Evolutionary conservation across 2,797 vertebrate genomes (phyloP), one percentile per base, ranked within the genome.

Genomic region (Adelosebastes latens): DNA sequence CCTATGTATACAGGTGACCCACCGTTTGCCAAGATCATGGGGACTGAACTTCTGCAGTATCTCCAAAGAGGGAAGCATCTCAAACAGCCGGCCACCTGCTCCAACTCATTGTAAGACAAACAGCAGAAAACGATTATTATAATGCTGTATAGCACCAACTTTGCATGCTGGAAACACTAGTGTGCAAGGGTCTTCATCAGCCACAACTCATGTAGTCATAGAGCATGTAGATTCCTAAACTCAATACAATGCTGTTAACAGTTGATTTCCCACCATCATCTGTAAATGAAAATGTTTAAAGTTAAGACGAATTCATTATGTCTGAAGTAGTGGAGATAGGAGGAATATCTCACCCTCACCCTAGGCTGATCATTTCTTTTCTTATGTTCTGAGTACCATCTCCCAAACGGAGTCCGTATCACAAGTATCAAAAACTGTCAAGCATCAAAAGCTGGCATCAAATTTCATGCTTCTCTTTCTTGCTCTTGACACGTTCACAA

Each of bases 51-150:
- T 2, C 92, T 99, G 14, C 95, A 96, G 65, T 74, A 97, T 81
- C 94, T 98, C 39, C 97, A 99, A 83, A 96, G 96, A 82, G 93
- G 94, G 12, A 96, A 95, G 46, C 91, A 93, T 7, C 95, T 98
- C 88, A 96, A 92, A 77, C 95, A 92, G 69, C 97, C 98, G 1
- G 85, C 91, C 0, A 94, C 66, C 80, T 99, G 97, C 90, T 96
- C 95, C 62, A 95, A 84, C 52, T 79, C 93, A 60, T 95, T 98
- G 98, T 98, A 95, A 95, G 97, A 75, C 4, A 3, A 20, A 39
- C 29, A 63, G 8, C 58, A 77, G 18, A 60, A 7, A 49, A 4
- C 2, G 8, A 20, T 3, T 8, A 10, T 32, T 1, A 55, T 18
- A 2, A 66, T 1, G 1, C 16, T 52, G 6, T 4, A 9, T 5